Base-by-base conservation (phyloP, 2,113 vertebrate genomes). In the Dipodomys stephensi region DNA sequence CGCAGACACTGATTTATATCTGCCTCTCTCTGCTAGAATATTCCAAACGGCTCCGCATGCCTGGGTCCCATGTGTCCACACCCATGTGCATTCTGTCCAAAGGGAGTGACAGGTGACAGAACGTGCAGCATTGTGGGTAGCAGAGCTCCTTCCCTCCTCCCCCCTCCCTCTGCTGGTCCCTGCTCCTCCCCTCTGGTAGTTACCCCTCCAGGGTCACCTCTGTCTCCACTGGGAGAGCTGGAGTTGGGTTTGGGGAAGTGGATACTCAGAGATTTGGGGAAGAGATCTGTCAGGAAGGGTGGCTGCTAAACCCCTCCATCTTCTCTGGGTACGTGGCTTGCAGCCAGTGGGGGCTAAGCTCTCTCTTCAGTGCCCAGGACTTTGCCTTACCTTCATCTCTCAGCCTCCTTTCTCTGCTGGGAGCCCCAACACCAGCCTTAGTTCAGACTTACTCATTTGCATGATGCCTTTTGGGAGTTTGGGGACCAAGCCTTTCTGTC, bases 361-460 rank as follows among this genome's bases (percentile, higher is more conserved):
- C 79, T 82, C 74, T 44, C 0, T 35, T 53, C 15, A 44, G 74
- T 18, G 64, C 53, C n/a, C 6, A 23, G 44, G 49, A 27, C 32
- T 77, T 27, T 76, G 91, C 88, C 84, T 88, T 60, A 85, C 39
- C 5, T 53, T 72, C 22, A 80, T 22, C 9, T 76, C 73, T 76
- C 78, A 10, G 60, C 73, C 35, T 39, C 7, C 0, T 83, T 72
- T 49, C 72, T 87, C 79, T n/a, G 71, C 87, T n/a, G 23, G 0
- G 6, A 7, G 10, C 32, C 71, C 65, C 68, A n/a, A 62, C 60
- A 72, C 35, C 60, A 73, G 92, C 91, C 92, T 94, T 96, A 92
- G 74, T 44, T 94, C 86, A 88, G 74, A 79, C 46, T 71, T 90
- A 57, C 81, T 91, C 11, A 32, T 32, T 74, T 86, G 87, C 95